Base-by-base conservation (phyloP, 2,797 vertebrate genomes). In the Gallirallus australis region DNA sequence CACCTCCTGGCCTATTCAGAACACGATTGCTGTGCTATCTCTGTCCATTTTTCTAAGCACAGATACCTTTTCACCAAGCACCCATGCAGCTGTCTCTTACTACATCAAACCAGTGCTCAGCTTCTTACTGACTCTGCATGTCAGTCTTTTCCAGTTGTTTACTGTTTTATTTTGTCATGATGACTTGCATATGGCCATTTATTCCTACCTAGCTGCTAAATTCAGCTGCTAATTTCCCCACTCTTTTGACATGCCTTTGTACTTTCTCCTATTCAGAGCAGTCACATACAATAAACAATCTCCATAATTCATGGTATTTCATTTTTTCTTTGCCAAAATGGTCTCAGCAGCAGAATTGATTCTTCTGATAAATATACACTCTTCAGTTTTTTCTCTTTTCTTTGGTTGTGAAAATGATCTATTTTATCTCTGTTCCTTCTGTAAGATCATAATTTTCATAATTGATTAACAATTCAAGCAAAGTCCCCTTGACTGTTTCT, bases 161-260 rank as follows among this genome's bases (percentile, higher is more conserved):
- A 28, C 17, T 19, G 11, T 24, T 85, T 83, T 57, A 9, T 75
- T 30, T 50, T 87, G 53, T 75, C 33, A 33, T 6, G 40, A 81
- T 54, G 33, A 68, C 73, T 64, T 11, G 20, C 54, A 76, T 23
- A 56, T 60, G 63, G 48, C 66, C 39, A 47, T 42, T 59, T 89
- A 47, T 86, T 90, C 63, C 52, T 54, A 9, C 0, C 20, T 54
- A 69, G 63, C 42, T 90, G 70, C 52, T 70, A 86, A 89, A 84
- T 72, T 73, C 73, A 94, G 56, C 59, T 94, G 59, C 52, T 90
- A 63, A 83, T 94, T 95, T 93, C 10, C 59, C 72, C 61, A 39
- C 21, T 91, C 65, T 86, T 91, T 84, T 82, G 92, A 93, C 77
- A 64, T 70, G 59, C 21, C 63, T 96, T 82, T 95, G 70, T 86